Base-by-base conservation (phyloP, 2,888 invertebrate genomes). In the Trissoscelio sp. region DNA sequence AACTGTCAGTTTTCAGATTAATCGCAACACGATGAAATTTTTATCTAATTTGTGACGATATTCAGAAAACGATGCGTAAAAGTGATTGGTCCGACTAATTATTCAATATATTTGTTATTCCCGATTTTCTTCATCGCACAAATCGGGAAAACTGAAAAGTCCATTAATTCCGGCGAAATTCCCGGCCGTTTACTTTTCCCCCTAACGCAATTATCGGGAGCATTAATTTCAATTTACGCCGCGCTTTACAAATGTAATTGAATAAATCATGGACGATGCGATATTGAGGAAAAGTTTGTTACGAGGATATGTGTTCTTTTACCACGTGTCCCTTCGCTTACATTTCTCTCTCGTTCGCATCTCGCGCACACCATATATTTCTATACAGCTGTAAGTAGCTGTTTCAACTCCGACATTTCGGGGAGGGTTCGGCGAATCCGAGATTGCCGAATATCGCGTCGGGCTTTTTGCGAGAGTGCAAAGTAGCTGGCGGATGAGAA, bases 311-410 rank as follows among this genome's bases (percentile, higher is more conserved):
- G 11, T 60, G 18, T 46, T 60, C 12, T 44, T 24, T 6, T 6
- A 24, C 3, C 24, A 69, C 48, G 55, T 64, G 39, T 57, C 64
- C 44, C 39, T 60, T 51, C 44, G 39, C 24, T 57, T 46, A 34
- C 73, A 55, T 55, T 28, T 20, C 22, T 51, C 20, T 18, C 28
- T 12, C 14, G 28, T 51, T 44, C 60, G 51, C 39, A 48, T 18
- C 70, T 14, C 24, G 4, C 60, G 4, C 60, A n/a, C 44, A 28
- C 55, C 73, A 69, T 73, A 73, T 79, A 79, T 79, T 73, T 73
- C 58, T 79, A 79, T 74, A 79, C 69, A 69, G 46, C 46, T 69
- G 67, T 74, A 64, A 80, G 70, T 75, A 80, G 64, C 74, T 75
- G 42, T 74, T 74, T 74, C 69, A 60, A 53, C 73, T 67, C 73